Evolutionary conservation across 53 echinoderm and acorn worm genomes (phyloP).

Genomic region (Zoroaster sp.): DNA sequence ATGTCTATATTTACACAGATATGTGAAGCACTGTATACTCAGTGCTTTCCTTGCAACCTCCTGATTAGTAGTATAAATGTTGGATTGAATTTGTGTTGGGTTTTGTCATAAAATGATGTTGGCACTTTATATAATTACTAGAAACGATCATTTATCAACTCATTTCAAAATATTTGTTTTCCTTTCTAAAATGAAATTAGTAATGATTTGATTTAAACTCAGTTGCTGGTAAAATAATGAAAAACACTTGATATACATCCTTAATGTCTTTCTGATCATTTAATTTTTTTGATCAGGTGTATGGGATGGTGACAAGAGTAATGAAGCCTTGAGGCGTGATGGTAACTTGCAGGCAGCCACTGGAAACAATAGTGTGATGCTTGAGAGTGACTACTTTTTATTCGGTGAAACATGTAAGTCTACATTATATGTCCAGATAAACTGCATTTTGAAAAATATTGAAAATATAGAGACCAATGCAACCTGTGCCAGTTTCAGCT

Average conservation of each 20-base stretch:
- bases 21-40: no score
- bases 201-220: not conserved
- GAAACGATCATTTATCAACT: conserved; percentile 1
- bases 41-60: no score
- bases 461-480: no score
- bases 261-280: no score
- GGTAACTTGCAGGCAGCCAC: not conserved
- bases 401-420: not conserved
- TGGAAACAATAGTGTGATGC: not conserved
- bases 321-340: conserved; percentile 17
- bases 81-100: no score
- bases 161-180: not conserved
- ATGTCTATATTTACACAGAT: no score
- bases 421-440: not conserved
- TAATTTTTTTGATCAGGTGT: no score
- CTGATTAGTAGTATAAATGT: no score
- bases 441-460: not conserved
- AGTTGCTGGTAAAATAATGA: no score
- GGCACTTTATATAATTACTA: no score
- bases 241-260: no score
- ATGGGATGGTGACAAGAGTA: conserved; percentile 66
- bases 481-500: not conserved
- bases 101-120: conserved; percentile 11
- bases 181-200: no score
- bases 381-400: not conserved